Base-by-base conservation (phyloP, 2,888 invertebrate species). In the Chloromyia formosa region DNA sequence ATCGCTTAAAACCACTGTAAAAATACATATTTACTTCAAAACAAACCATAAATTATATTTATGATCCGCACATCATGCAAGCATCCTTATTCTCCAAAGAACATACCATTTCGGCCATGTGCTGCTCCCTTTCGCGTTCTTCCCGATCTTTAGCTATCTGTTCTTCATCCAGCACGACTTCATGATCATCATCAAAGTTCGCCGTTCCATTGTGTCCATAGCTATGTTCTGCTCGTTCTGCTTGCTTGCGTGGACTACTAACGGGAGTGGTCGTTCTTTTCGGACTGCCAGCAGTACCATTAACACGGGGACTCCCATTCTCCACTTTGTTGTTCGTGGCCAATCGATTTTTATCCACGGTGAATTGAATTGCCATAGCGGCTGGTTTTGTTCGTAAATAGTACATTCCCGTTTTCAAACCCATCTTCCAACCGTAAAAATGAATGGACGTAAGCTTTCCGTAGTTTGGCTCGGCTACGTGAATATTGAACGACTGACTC, bases 401-500 rank as follows among this genome's bases (percentile, higher is more conserved):
- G 84, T 97, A 98, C 96, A 97, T 96, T 71, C 97, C 97, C 10
- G 97, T 97, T 86, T 97, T 98, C 77, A 97, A 86, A n/a, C 97
- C 97, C 87, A 92, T 88, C 86, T 93, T 92, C 97, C 97, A 98
- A 0, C 94, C 95, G 84, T 94, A 94, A 85, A 98, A 97, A 85
- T 98, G 97, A 90, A 98, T 97, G 2, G 96, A 96, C 4, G 95
- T 94, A 73, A 97, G 87, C 83, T 94, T 94, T 16, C 93, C 94
- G 82, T 93, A 94, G 81, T 91, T 93, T 18, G 97, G 95, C 83
- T 94, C 92, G 12, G 94, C 96, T 77, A 98, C 94, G 85, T 97
- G 96, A 78, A 98, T 90, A 85, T 98, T 98, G 80, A 98, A 89
- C 0, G 96, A 96, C 84, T 98, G 97, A 77, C 95, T 96, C 87